A percentile compares a stretch with the other conserved stretches of the same genome.
These are phyloP conservation scores for Gadus macrocephalus DNA, from an alignment of 2,113 vertebrate genomes.

Conservation along the genomic window DNA sequence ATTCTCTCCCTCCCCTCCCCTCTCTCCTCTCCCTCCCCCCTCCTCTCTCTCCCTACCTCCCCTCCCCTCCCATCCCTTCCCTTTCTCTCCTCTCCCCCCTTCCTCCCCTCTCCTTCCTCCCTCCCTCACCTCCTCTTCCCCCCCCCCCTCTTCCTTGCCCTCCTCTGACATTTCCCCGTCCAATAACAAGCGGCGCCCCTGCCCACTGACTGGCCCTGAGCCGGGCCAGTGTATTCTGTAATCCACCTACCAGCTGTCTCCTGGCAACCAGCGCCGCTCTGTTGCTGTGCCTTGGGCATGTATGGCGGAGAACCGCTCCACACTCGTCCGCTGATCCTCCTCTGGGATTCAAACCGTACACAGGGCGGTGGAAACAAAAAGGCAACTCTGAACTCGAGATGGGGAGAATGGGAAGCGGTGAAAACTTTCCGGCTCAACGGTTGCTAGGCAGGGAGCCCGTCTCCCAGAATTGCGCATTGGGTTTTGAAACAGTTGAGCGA, in stretches of 20 bases:
- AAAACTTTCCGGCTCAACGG: constrained; percentile 3
- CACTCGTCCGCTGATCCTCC: constrained; percentile 15
- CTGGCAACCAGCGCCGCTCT: constrained; percentile 49
- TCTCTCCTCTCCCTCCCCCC: no score
- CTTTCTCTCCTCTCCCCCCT: no score
- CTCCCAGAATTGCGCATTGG: neutral
- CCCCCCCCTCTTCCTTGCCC: constrained; percentile 15
- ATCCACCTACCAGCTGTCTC: constrained; percentile 58
- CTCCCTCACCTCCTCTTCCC: no score
- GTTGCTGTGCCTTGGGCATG: no score
- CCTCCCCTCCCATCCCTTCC: no score
- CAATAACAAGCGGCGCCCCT: constrained; percentile 47
- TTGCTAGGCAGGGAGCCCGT: constrained; percentile 7
- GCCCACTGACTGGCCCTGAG: constrained; percentile 43
- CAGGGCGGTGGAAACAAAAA: constrained; percentile 32
- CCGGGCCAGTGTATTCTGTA: constrained; percentile 44
- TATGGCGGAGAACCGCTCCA: neutral
- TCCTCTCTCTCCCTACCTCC: no score
- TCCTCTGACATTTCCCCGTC: constrained; percentile 55
- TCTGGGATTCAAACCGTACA: constrained; percentile 8
- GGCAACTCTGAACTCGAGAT: constrained; percentile 5
- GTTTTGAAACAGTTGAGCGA: no score
- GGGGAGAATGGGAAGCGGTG: neutral
- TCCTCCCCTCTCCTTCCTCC: no score
- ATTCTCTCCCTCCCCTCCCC: no score